Conservation (phyloP, 2,888 invertebrate genomes). For the Mongoloraphidia duomilia region DNA sequence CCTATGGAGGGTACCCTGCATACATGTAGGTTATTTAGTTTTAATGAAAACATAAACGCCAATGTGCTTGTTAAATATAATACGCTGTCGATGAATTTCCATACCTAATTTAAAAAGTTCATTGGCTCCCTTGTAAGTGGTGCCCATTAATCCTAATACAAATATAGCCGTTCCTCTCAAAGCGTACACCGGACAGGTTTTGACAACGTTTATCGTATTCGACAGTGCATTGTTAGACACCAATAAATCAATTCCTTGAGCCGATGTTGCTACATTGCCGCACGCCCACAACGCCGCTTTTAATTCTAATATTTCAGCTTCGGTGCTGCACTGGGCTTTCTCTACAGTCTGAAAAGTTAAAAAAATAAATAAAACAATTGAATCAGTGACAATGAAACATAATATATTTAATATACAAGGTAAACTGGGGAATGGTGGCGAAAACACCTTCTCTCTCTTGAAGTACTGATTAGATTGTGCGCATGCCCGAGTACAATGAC, state of each 20-base stretch:
- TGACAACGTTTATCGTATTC: slow-evolving; percentile 51
- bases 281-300: slow-evolving; percentile 85
- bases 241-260: slow-evolving; percentile 60
- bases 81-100: slow-evolving; percentile 8
- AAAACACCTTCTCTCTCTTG: too few relatives aligned
- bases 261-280: slow-evolving; percentile 68
- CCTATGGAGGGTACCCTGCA: too few relatives aligned
- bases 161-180: slow-evolving; percentile 83
- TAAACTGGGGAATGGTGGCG: too few relatives aligned
- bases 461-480: too few relatives aligned
- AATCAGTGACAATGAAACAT: too few relatives aligned
- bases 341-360: slow-evolving; percentile 16
- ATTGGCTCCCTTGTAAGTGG: slow-evolving; percentile 72
- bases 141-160: slow-evolving; percentile 70
- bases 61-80: too few relatives aligned
- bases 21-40: too few relatives aligned
- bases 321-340: slow-evolving; percentile 42
- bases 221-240: slow-evolving; percentile 34
- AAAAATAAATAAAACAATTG: too few relatives aligned
- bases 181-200: slow-evolving; percentile 70
- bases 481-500: too few relatives aligned
- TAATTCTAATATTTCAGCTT: slow-evolving; percentile 57
- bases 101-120: slow-evolving; percentile 54
- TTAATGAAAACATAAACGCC: too few relatives aligned
- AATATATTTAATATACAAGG: too few relatives aligned